Evolutionary conservation across 2,797 vertebrate genomes (phyloP).

Genomic region (Intellagama lesueurii): DNA sequence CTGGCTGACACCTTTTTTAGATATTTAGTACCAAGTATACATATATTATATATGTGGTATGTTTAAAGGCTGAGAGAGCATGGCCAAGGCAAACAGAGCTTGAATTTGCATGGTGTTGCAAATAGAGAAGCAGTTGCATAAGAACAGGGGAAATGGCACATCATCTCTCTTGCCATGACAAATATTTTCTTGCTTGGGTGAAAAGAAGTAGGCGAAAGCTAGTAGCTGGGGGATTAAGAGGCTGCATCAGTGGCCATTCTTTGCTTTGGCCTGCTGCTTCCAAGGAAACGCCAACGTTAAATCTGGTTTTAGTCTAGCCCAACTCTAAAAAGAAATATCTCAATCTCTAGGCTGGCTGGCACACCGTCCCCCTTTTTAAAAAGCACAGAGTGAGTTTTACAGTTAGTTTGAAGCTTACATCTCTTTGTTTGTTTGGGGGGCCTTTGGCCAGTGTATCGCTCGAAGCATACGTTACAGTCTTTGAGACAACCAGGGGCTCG

Average conservation of each 20-base stretch:
- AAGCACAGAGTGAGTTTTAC: background rate
- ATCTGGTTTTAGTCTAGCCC: background rate
- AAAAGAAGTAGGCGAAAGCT: conserved; percentile 36
- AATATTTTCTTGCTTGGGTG: conserved; percentile 23
- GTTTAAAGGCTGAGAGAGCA: conserved; percentile 30
- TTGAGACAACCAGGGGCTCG: background rate
- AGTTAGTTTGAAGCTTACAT: background rate
- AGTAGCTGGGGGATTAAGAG: background rate
- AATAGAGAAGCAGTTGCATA: conserved; percentile 28
- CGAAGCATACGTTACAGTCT: conserved; percentile 6
- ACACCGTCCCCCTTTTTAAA: background rate
- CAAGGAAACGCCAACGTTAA: background rate
- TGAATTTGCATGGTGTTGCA: background rate
- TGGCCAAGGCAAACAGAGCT: background rate
- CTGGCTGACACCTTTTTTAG: background rate
- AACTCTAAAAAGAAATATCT: background rate
- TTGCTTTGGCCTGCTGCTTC: background rate
- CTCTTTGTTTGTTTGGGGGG: background rate
- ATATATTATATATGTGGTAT: conserved; percentile 1
- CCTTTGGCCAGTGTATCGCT: conserved; percentile 46
- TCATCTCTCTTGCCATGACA: conserved; percentile 6
- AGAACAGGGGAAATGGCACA: conserved; percentile 4
- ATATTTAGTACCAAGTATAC: conserved; percentile 9
- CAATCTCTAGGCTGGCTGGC: background rate
- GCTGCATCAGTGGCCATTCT: background rate